phyloP scores from a whole-genome alignment of 2,888 invertebrate species.

The Lasioglossum marginatum region DNA sequence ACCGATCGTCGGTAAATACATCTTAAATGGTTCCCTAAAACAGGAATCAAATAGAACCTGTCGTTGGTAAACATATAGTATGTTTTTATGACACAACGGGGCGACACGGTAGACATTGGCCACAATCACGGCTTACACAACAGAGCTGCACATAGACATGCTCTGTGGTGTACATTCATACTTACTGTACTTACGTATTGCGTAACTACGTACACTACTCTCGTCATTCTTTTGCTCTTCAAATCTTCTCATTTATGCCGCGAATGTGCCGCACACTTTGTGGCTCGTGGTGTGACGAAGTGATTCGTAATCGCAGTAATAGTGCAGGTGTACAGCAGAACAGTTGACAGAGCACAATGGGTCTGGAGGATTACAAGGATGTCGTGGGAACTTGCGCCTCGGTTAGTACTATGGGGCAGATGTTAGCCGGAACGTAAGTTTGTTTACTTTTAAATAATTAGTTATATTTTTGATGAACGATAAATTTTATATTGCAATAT shows the following conservation, averaged over 20 bases:
- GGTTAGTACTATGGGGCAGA: slow-evolving; percentile 92
- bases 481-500: not conserved
- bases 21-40: no score
- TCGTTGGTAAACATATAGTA: slow-evolving; percentile 7
- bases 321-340: not conserved
- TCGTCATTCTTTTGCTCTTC: not conserved
- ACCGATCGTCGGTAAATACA: no score
- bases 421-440: slow-evolving; percentile 90
- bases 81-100: slow-evolving; percentile 6
- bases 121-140: no score
- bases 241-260: not conserved
- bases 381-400: slow-evolving; percentile 89
- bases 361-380: slow-evolving; percentile 89
- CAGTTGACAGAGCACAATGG: slow-evolving; percentile 74
- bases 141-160: no score
- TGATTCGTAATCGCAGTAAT: not conserved
- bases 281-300: not conserved
- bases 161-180: no score
- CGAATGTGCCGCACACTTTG: not conserved
- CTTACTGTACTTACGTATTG: not conserved
- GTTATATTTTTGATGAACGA: not conserved
- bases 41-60: not conserved
- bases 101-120: slow-evolving; percentile 6
- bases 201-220: not conserved
- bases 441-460: not conserved